A percentile compares a stretch with the other conserved stretches of the same genome.
Evolutionary conservation across 2,797 vertebrate species (phyloP).

Genomic region (Trachops cirrhosus): DNA sequence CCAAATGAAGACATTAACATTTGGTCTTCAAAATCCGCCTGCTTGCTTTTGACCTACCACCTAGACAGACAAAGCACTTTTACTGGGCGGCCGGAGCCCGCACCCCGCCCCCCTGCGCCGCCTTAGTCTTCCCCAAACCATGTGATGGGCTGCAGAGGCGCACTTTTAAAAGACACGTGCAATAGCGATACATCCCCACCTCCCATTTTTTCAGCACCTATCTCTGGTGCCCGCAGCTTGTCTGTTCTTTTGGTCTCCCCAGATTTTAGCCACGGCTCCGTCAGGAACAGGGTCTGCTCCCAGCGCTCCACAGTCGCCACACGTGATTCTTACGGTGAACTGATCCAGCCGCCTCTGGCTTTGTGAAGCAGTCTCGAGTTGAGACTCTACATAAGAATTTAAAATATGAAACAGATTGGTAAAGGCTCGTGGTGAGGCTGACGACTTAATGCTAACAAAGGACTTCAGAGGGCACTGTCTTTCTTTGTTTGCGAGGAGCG

Average conservation of each 20-base stretch:
- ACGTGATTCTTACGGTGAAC: not conserved
- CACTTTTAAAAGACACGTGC: not conserved
- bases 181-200: not conserved
- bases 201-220: not conserved
- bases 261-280: not conserved
- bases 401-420: not conserved
- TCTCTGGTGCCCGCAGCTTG: not conserved
- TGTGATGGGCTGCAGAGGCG: conserved; percentile 51
- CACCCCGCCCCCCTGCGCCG: not conserved
- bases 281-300: not conserved
- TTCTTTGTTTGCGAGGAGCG: conserved; percentile 37
- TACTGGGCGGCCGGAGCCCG: not conserved
- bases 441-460: conserved; percentile 18
- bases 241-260: not conserved
- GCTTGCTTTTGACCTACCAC: not conserved
- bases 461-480: conserved; percentile 62
- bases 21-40: not conserved
- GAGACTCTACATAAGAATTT: not conserved
- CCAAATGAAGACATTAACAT: not conserved
- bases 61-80: not conserved
- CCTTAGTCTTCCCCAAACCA: not conserved
- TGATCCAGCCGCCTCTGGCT: not conserved
- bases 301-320: not conserved
- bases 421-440: not conserved
- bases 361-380: not conserved